Percentiles rank a stretch among this genome's conserved stretches.
Evolutionary conservation across 2,888 invertebrate genomes (phyloP).

Genomic region (Panorpa germanica): DNA sequence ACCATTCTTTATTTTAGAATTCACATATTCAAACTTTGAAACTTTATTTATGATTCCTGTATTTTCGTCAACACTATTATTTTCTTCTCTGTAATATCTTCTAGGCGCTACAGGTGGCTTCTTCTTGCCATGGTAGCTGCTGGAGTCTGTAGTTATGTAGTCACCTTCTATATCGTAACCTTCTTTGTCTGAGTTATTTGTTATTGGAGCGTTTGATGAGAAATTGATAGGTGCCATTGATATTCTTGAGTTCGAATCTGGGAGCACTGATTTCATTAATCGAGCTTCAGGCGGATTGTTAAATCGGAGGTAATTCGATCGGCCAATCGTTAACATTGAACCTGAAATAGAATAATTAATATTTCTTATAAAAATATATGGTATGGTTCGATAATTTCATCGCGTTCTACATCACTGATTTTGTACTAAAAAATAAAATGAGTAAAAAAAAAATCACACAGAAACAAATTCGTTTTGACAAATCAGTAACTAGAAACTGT

Average conservation of each 20-base stretch:
- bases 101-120: conserved; percentile 47
- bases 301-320: conserved; percentile 81
- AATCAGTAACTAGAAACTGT: neutral
- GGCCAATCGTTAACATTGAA: conserved; percentile 79
- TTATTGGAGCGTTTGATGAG: conserved; percentile 22
- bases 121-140: conserved; percentile 21
- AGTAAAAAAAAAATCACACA: neutral
- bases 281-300: conserved; percentile 83
- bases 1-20: conserved; percentile 28
- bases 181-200: conserved; percentile 6
- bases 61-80: too few relatives aligned
- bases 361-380: neutral
- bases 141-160: conserved; percentile 17
- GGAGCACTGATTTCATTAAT: conserved; percentile 67
- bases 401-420: neutral
- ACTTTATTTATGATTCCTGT: conserved; percentile 59
- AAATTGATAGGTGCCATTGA: conserved; percentile 65
- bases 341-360: conserved; percentile 32
- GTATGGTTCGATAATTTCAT: neutral
- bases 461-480: too few relatives aligned
- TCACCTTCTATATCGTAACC: conserved; percentile 16
- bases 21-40: conserved; percentile 61
- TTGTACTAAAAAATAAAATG: neutral
- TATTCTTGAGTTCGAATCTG: conserved; percentile 43
- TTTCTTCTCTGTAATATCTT: conserved; percentile 18